These are phyloP conservation scores for Parauchenoglanis ngamensis DNA, from an alignment of 2,797 vertebrate species.

Conservation along the genomic window DNA sequence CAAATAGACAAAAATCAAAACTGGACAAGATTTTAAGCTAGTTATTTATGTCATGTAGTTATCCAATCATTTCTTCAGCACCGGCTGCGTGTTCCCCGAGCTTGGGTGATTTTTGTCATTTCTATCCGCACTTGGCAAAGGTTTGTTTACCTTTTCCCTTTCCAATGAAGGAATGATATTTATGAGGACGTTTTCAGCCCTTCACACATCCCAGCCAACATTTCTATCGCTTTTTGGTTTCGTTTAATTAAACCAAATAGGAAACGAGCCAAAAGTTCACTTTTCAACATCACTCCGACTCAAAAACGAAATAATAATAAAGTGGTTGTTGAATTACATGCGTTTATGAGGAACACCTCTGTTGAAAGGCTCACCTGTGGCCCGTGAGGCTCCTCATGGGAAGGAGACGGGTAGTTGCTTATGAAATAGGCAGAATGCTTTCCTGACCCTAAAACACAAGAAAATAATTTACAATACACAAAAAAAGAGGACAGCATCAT, in stretches of 20 bases:
- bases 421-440: slow-evolving; percentile 95
- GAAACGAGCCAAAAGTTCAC: neutral
- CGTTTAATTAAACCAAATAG: neutral
- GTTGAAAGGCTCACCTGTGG: slow-evolving; percentile 80
- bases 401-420: slow-evolving; percentile 93
- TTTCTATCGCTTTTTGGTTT: neutral
- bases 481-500: neutral
- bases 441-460: slow-evolving; percentile 82
- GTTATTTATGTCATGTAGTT: neutral
- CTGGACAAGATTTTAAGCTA: neutral
- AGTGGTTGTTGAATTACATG: too few relatives aligned
- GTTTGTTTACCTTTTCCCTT: neutral
- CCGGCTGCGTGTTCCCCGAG: neutral
- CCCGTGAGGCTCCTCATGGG: slow-evolving; percentile 86
- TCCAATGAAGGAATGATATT: neutral
- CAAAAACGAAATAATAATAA: neutral
- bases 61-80: neutral
- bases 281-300: neutral
- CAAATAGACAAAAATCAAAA: too few relatives aligned
- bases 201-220: neutral
- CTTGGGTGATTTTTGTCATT: neutral
- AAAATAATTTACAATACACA: neutral
- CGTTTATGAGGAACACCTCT: neutral
- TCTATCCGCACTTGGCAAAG: neutral
- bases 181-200: neutral